Evolutionary conservation across 2,888 invertebrate genomes (phyloP).

Genomic region (Sinhomidia bicolor): DNA sequence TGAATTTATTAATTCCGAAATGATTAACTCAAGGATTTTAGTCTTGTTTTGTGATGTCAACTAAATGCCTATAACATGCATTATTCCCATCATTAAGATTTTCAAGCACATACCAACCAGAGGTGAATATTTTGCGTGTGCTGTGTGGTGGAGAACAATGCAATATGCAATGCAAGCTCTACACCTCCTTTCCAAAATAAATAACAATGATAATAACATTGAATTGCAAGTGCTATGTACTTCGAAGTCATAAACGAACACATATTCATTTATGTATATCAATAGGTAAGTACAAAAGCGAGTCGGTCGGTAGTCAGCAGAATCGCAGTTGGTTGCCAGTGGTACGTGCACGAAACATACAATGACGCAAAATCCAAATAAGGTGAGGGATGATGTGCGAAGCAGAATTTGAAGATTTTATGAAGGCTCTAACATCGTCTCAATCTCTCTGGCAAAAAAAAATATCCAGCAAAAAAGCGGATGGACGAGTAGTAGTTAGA

Average conservation of each 20-base stretch:
- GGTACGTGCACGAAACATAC: constrained; percentile 11
- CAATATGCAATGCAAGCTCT: not conserved
- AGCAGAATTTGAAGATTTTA: constrained; percentile 44
- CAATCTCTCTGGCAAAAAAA: constrained; percentile 33
- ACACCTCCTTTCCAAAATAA: not conserved
- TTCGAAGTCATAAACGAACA: not conserved
- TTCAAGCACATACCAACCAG: not conserved
- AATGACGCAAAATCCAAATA: constrained; percentile 63
- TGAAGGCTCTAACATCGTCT: constrained; percentile 38
- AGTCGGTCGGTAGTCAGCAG: too few species aligned
- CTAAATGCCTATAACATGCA: not conserved
- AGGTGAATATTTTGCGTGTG: not conserved
- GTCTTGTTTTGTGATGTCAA: constrained; percentile 14
- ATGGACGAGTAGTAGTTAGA: not conserved
- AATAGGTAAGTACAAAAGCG: not conserved
- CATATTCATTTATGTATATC: not conserved
- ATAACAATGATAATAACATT: not conserved
- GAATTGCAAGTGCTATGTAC: not conserved
- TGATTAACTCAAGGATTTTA: constrained; percentile 52
- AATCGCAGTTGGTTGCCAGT: too few species aligned
- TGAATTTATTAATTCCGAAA: constrained; percentile 44
- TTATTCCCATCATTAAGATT: constrained; percentile 1
- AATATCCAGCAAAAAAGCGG: constrained; percentile 56
- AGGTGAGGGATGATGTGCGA: constrained; percentile 62
- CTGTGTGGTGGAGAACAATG: not conserved